Percentiles rank a stretch among this genome's conserved stretches.
These are phyloP conservation scores for Ellobius talpinus DNA, from an alignment of 2,113 vertebrate species.

Conservation along the genomic window DNA sequence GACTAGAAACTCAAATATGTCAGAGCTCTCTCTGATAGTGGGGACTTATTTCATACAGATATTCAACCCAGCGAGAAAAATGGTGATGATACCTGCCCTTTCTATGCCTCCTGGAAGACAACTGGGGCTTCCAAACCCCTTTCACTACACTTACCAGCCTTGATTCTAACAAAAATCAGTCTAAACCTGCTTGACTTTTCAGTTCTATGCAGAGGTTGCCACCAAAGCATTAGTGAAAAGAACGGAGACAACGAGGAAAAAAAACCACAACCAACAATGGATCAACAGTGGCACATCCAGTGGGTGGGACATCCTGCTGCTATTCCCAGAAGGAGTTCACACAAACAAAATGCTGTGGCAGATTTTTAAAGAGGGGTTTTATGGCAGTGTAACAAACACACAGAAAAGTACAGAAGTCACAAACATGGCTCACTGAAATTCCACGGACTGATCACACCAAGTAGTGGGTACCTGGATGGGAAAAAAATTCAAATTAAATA, in stretches of 20 bases:
- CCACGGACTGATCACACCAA: too few relatives aligned
- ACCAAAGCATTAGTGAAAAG: neutral
- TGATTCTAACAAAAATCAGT: constrained; percentile 24
- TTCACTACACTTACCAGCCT: neutral
- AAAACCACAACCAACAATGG: neutral
- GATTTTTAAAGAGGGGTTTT: neutral
- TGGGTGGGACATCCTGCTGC: neutral
- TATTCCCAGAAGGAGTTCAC: neutral
- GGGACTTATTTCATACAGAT: constrained; percentile 53
- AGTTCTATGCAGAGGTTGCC: neutral
- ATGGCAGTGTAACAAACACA: neutral
- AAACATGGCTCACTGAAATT: too few relatives aligned
- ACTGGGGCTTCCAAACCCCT: neutral
- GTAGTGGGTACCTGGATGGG: too few relatives aligned
- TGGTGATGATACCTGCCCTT: neutral
- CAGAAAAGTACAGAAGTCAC: too few relatives aligned
- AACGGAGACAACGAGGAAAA: neutral
- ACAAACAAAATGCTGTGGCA: neutral
- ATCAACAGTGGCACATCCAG: neutral
- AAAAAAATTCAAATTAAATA: neutral
- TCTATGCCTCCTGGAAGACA: neutral
- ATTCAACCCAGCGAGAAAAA: neutral
- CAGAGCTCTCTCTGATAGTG: fast-evolving
- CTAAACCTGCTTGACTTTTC: neutral
- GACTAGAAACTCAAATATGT: neutral